Evolutionary conservation across 2,113 vertebrate genomes (phyloP).

Genomic region (Oxyura jamaicensis): DNA sequence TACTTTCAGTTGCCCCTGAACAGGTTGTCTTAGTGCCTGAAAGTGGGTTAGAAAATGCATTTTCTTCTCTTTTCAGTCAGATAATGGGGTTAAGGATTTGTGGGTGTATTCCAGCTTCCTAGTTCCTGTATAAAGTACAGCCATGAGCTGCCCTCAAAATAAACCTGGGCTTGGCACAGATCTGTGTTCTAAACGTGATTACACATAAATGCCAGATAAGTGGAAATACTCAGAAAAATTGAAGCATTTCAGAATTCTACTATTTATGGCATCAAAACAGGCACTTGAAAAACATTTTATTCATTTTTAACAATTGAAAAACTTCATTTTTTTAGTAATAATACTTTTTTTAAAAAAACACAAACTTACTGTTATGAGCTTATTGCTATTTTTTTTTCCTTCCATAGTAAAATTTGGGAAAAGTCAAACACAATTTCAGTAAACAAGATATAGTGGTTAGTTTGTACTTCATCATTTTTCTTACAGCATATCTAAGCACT

Average conservation of each 20-base stretch:
- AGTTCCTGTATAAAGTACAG: neutral
- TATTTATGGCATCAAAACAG: neutral
- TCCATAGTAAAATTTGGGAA: neutral
- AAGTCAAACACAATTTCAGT: neutral
- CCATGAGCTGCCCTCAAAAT: constrained; percentile 14
- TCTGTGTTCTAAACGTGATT: neutral
- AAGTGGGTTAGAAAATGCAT: neutral
- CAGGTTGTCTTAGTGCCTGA: neutral
- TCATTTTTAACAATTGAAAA: neutral
- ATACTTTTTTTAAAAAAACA: too few species aligned
- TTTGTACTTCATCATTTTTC: neutral
- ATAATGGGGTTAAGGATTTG: neutral
- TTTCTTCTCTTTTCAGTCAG: neutral
- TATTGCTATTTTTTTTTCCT: neutral
- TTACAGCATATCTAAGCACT: neutral
- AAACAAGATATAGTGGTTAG: neutral
- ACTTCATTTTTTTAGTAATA: too few species aligned
- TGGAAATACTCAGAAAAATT: neutral
- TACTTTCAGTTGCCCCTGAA: neutral
- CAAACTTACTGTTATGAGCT: neutral
- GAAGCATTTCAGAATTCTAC: neutral
- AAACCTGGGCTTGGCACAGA: constrained; percentile 20
- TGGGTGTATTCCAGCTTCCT: neutral
- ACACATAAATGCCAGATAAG: neutral
- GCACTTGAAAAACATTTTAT: neutral